A percentile compares a stretch with the other conserved stretches of the same genome.
Evolutionary conservation across 2,113 vertebrate species (phyloP).

Genomic region (Poecilia latipinna): DNA sequence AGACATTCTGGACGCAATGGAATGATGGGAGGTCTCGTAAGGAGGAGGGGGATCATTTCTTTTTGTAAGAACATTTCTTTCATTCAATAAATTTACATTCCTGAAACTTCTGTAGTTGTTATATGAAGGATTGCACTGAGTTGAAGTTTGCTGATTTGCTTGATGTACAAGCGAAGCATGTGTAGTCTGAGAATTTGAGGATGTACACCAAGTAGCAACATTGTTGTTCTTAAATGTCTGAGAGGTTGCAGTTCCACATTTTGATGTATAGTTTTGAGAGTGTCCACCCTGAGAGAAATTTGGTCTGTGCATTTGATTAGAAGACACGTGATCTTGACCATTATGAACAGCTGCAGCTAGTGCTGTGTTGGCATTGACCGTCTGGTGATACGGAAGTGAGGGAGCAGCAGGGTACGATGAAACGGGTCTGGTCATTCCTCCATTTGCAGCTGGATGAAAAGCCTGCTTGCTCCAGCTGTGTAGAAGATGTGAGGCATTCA

Average conservation of each 20-base stretch:
- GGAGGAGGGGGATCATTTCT: not conserved
- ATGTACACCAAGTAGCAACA: not conserved
- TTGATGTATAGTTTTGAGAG: rapidly evolving
- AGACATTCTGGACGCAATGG: not conserved
- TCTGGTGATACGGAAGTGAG: not conserved
- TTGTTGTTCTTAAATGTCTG: not conserved
- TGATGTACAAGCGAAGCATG: not conserved
- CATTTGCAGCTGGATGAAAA: not conserved
- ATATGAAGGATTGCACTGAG: not conserved
- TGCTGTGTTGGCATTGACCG: not conserved
- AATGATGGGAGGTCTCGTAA: not conserved
- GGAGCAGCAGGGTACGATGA: not conserved
- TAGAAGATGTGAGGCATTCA: not conserved
- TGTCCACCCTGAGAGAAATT: not conserved
- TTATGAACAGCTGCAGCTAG: not conserved
- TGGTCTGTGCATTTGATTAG: constrained; percentile 4
- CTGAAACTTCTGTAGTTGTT: not conserved
- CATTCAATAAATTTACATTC: not conserved
- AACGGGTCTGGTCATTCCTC: no score
- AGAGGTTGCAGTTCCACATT: not conserved
- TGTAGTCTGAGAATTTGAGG: not conserved
- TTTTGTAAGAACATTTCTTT: not conserved
- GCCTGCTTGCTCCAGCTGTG: rapidly evolving
- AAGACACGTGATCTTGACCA: not conserved
- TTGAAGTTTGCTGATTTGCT: not conserved